Base-by-base conservation (phyloP, 2,113 vertebrate species). In the Ginglymostoma cirratum region DNA sequence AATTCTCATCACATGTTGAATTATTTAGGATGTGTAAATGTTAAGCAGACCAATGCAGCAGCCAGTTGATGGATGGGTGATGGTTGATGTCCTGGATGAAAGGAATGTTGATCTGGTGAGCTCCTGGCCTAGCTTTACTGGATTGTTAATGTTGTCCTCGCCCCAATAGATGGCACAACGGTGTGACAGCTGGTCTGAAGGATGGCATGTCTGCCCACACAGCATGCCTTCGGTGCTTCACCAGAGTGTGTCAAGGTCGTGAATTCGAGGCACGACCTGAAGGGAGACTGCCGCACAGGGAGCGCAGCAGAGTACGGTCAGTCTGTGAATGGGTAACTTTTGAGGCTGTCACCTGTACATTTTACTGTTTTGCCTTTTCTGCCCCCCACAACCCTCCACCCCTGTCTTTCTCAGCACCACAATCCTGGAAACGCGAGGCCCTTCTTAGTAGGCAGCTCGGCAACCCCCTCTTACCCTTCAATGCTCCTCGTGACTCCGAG, bases 401-500 rank as follows among this genome's bases (percentile, higher is more conserved):
- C 14, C 92, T 65, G 21, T 94, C 67, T 94, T 94, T 65, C 92
- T 94, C 92, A 94, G 92, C 92, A 92, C 24, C n/a, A 24, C 89
- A 92, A 24, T n/a, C 92, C 61, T 42, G 92, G 92, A 67, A 66
- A 69, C 34, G 21, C 65, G 66, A 94, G 92, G 42, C 34, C 92
- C 19, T 66, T 94, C 66, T 65, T 65, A 94, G 92, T 94, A 66
- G 86, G 48, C 86, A 89, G 86, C 86, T 55, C 48, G 52, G 12
- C 86, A 89, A 67, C 19, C 34, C 92, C 92, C 92, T 94, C 92
- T 94, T 38, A 42, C n/a, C 52, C 92, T 67, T 67, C 92, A 65
- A 67, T 38, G 92, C 17, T 52, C 86, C 96, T 0, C 97, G 97
- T 0, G 96, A 96, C 92, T 94, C 34, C 92, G 67, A 94, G 61